phyloP scores from a whole-genome alignment of 2,888 invertebrate genomes.

The Diachrysia chrysitis region DNA sequence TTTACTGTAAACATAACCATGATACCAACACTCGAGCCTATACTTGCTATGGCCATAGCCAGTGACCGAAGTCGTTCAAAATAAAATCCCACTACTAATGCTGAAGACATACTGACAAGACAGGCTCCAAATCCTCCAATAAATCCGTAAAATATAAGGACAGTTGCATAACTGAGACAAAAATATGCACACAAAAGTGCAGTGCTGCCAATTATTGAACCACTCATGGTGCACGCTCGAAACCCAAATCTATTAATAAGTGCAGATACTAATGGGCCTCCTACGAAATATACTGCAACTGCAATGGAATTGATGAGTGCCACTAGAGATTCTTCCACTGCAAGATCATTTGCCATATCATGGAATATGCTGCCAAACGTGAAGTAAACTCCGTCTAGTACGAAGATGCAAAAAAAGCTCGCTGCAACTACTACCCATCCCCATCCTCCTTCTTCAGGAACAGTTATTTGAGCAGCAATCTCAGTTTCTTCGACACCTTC shows the following conservation, averaged over 20 bases:
- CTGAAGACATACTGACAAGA: constrained; percentile 76
- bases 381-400: constrained; percentile 78
- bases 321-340: constrained; percentile 67
- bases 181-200: constrained; percentile 77
- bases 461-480: constrained; percentile 81
- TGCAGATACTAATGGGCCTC: constrained; percentile 79
- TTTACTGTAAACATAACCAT: constrained; percentile 78
- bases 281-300: constrained; percentile 77
- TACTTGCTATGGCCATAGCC: constrained; percentile 75
- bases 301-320: constrained; percentile 80
- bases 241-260: constrained; percentile 85
- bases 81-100: constrained; percentile 83
- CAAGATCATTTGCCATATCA: constrained; percentile 75
- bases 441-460: constrained; percentile 83
- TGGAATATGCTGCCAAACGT: constrained; percentile 79
- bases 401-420: constrained; percentile 71
- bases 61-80: constrained; percentile 80
- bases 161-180: constrained; percentile 64
- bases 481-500: constrained; percentile 82
- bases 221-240: constrained; percentile 79
- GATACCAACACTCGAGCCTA: constrained; percentile 81
- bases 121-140: constrained; percentile 78
- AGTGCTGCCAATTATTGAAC: constrained; percentile 74
- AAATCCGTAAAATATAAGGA: constrained; percentile 77
- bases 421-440: constrained; percentile 82